Conservation (phyloP, 2,113 vertebrate genomes). For the Microtus montanus region DNA sequence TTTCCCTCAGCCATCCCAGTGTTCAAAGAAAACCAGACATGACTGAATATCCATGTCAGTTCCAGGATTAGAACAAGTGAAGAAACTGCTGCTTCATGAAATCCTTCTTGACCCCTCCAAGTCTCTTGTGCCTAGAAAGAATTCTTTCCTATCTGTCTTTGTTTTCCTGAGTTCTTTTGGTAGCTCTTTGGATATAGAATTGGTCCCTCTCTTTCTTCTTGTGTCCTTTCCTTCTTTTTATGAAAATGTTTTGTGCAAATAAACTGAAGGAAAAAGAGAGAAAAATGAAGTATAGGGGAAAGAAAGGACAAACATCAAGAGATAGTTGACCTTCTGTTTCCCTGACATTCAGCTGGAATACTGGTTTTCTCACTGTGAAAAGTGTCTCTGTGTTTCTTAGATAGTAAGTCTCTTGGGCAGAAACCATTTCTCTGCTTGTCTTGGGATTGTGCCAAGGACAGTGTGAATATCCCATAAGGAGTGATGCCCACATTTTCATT, state of each 20-base stretch:
- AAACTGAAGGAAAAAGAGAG: conserved; percentile 52
- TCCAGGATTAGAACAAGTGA: background rate
- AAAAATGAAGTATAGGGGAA: background rate
- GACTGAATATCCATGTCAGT: background rate
- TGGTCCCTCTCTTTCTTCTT: background rate
- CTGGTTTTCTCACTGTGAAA: conserved; percentile 10
- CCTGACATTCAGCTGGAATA: conserved; percentile 25
- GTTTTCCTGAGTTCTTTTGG: background rate
- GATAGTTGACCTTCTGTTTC: background rate
- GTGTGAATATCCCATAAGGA: background rate
- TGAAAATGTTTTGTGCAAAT: conserved; percentile 33
- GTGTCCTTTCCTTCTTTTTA: conserved; percentile 10
- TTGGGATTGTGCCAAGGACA: background rate
- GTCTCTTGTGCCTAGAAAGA: background rate
- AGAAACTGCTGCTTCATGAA: background rate
- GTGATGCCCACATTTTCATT: background rate
- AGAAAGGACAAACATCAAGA: background rate
- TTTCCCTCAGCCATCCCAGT: background rate
- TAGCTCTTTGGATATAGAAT: background rate
- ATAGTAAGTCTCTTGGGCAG: background rate
- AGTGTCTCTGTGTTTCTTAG: conserved; percentile 49
- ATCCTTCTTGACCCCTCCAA: background rate
- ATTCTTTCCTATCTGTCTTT: background rate
- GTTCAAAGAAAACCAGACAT: background rate
- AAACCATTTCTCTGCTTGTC: background rate